These are phyloP conservation scores for Brenthis ino DNA, from an alignment of 2,888 invertebrate species.

Conservation along the genomic window DNA sequence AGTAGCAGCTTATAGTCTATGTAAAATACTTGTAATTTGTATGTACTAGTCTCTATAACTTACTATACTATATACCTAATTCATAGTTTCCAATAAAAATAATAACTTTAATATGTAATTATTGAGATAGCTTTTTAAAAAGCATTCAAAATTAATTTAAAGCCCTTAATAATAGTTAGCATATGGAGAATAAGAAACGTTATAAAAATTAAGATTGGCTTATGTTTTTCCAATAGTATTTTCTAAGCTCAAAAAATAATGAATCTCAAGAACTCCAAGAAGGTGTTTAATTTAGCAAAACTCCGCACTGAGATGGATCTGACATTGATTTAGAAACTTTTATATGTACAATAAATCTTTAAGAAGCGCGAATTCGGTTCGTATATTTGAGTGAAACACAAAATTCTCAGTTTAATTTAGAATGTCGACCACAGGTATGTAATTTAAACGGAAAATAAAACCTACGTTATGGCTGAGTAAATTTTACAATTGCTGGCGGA, in stretches of 20 bases:
- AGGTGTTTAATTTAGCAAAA: constrained; percentile 11
- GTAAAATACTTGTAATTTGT: no score
- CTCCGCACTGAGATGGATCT: constrained; percentile 1
- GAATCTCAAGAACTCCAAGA: constrained; percentile 1
- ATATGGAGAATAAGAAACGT: neutral
- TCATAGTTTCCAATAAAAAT: no score
- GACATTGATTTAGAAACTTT: constrained; percentile 8
- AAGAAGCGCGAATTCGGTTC: neutral
- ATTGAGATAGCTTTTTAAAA: no score
- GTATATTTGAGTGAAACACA: neutral
- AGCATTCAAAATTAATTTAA: no score
- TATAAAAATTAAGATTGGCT: neutral
- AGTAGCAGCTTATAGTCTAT: no score
- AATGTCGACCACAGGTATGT: neutral
- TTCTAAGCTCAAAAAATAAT: constrained; percentile 6
- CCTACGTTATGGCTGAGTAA: neutral
- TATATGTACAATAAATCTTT: constrained; percentile 16
- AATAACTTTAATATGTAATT: no score
- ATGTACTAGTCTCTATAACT: no score
- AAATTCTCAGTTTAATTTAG: constrained; percentile 4
- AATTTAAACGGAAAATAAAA: neutral
- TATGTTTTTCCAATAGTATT: neutral
- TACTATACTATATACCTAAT: no score
- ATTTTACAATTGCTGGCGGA: neutral
- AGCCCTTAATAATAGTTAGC: neutral